Conservation (phyloP, 2,113 vertebrate genomes). For the Fulmarus glacialis region DNA sequence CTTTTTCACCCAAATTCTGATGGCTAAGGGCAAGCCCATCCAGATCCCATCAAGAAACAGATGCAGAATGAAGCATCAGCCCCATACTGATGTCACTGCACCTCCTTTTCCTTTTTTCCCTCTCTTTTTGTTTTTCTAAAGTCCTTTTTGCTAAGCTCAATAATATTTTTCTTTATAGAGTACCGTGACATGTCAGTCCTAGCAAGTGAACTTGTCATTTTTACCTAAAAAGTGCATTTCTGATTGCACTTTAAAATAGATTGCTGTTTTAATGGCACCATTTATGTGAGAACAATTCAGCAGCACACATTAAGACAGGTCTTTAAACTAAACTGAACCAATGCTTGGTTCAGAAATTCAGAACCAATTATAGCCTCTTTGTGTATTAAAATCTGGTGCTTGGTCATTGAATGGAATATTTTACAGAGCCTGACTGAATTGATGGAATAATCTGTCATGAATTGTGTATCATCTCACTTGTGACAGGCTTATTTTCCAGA, state of each 20-base stretch:
- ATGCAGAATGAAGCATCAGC: background rate
- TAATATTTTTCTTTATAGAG: background rate
- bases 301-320: background rate
- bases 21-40: background rate
- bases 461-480: constrained; percentile 12
- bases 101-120: background rate
- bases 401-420: constrained; percentile 27
- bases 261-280: background rate
- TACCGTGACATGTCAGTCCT: background rate
- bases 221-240: background rate
- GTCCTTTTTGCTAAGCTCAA: background rate
- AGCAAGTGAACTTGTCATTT: background rate
- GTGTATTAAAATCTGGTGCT: background rate
- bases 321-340: background rate
- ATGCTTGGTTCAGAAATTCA: background rate
- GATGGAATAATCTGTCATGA: constrained; percentile 28
- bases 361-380: background rate
- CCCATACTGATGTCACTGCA: background rate
- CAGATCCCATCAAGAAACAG: background rate
- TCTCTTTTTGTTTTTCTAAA: background rate
- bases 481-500: constrained; percentile 32
- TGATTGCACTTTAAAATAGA: background rate
- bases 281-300: background rate
- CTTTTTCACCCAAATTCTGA: background rate
- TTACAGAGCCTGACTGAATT: constrained; percentile 19